Conservation (phyloP, 2,797 vertebrate genomes). For the Pipistrellus pipistrellus region DNA sequence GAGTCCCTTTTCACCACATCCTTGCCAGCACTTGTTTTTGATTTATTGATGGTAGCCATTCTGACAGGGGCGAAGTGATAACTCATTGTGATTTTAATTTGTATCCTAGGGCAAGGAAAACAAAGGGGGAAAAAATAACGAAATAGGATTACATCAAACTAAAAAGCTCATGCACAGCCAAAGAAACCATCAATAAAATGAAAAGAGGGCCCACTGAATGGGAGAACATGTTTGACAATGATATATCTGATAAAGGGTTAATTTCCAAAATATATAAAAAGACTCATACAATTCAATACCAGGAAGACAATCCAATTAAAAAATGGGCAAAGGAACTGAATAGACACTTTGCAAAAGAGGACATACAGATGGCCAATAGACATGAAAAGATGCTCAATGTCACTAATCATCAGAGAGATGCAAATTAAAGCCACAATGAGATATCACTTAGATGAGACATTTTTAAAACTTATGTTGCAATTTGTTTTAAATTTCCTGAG, state of each 20-base stretch:
- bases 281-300: background rate
- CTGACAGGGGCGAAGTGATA: background rate
- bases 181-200: background rate
- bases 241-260: background rate
- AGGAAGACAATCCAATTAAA: background rate
- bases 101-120: background rate
- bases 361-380: background rate
- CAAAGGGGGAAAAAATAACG: background rate
- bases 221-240: background rate
- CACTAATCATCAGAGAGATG: background rate
- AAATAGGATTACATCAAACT: background rate
- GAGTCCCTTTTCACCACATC: background rate
- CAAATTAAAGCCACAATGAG: background rate
- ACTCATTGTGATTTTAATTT: background rate
- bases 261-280: background rate
- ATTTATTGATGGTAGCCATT: background rate
- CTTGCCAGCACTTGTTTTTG: background rate
- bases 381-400: background rate
- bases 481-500: background rate
- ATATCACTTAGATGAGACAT: background rate
- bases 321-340: background rate
- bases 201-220: background rate
- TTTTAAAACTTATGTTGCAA: background rate
- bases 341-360: background rate
- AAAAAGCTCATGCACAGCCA: background rate